Conservation (phyloP, 2,113 vertebrate species). For the Plectropomus leopardus region DNA sequence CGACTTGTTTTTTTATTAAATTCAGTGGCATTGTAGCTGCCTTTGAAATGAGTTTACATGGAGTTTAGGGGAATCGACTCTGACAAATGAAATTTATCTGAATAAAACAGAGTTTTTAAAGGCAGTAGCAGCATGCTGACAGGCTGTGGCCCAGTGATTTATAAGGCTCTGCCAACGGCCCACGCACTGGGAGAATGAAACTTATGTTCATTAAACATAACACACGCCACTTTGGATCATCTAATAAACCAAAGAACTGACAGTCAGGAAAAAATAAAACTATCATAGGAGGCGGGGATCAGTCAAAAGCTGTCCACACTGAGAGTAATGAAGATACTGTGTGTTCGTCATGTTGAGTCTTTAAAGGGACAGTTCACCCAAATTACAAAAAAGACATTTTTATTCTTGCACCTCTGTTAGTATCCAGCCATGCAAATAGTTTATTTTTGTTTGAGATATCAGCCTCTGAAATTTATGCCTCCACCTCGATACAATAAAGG, state of each 20-base stretch:
- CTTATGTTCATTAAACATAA: slow-evolving; percentile 72
- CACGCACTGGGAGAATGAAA: slow-evolving; percentile 57
- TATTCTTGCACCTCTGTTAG: neutral
- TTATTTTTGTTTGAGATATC: neutral
- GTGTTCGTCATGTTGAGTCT: slow-evolving; percentile 8
- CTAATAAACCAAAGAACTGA: slow-evolving; percentile 73
- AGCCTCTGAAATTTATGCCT: neutral
- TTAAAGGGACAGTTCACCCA: slow-evolving; percentile 14
- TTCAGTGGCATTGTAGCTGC: slow-evolving; percentile 74
- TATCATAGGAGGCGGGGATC: slow-evolving; percentile 46
- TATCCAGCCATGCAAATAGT: too few relatives aligned
- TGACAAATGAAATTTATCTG: slow-evolving; percentile 87
- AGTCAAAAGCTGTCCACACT: slow-evolving; percentile 54
- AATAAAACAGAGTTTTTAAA: slow-evolving; percentile 85
- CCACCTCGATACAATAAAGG: neutral
- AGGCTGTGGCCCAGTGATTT: slow-evolving; percentile 83
- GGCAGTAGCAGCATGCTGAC: slow-evolving; percentile 77
- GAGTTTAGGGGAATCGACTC: slow-evolving; percentile 82
- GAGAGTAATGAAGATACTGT: slow-evolving; percentile 11
- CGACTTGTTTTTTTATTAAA: slow-evolving; percentile 80
- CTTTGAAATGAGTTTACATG: slow-evolving; percentile 84
- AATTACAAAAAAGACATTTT: slow-evolving; percentile 6
- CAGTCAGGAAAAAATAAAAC: slow-evolving; percentile 55
- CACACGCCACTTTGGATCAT: slow-evolving; percentile 71
- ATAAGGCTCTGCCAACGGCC: slow-evolving; percentile 76